Evolutionary conservation across 2,113 vertebrate genomes (phyloP).

Genomic region (Odontesthes bonariensis): DNA sequence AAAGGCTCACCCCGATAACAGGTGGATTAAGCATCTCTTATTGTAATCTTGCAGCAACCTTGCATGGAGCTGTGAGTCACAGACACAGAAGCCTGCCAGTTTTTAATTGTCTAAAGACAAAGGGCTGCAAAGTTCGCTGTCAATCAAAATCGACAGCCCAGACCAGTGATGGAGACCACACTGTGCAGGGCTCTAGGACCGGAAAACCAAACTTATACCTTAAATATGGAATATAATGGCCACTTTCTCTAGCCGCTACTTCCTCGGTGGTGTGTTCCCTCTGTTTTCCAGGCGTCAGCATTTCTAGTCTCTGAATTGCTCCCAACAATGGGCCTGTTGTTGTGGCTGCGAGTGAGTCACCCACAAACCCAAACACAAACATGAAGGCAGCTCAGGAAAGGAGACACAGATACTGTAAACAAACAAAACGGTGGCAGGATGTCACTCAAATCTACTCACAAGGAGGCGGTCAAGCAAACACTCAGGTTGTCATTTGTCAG

Average conservation of each 20-base stretch:
- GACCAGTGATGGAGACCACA: slow-evolving; percentile 21
- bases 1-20: slow-evolving; percentile 74
- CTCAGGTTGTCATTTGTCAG: slow-evolving; percentile 11
- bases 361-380: slow-evolving; percentile 77
- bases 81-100: slow-evolving; percentile 25
- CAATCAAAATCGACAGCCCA: slow-evolving; percentile 45
- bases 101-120: slow-evolving; percentile 50
- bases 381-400: slow-evolving; percentile 56
- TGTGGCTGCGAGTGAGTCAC: slow-evolving; percentile 53
- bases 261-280: slow-evolving; percentile 37
- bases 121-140: slow-evolving; percentile 30
- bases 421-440: slow-evolving; percentile 73
- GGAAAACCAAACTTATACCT: slow-evolving; percentile 14
- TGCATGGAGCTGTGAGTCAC: slow-evolving; percentile 52
- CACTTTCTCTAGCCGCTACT: slow-evolving; percentile 39
- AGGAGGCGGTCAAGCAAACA: slow-evolving; percentile 43
- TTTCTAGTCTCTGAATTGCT: slow-evolving; percentile 56
- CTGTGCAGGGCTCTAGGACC: not conserved
- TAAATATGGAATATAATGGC: slow-evolving; percentile 22
- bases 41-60: slow-evolving; percentile 57
- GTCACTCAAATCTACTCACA: slow-evolving; percentile 66
- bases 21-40: slow-evolving; percentile 76
- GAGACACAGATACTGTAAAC: slow-evolving; percentile 64
- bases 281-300: slow-evolving; percentile 63
- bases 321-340: slow-evolving; percentile 72